These are phyloP conservation scores for Grapholita molesta DNA, from an alignment of 1,140 invertebrate genomes.

Conservation along the genomic window DNA sequence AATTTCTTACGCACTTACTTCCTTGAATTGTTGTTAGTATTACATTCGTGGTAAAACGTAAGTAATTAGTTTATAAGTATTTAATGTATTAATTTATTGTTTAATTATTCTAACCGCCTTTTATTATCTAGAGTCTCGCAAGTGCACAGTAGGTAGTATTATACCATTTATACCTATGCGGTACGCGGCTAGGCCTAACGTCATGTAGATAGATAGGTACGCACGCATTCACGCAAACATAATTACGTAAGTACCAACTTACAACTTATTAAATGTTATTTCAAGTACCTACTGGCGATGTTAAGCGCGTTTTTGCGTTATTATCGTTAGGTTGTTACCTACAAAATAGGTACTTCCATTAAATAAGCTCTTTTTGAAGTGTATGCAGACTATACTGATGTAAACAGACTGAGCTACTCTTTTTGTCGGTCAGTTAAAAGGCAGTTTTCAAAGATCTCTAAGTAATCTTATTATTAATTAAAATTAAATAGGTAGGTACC, in stretches of 20 bases:
- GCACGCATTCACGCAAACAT: too few relatives aligned
- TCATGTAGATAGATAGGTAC: neutral
- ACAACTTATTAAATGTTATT: too few relatives aligned
- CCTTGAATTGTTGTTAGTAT: neutral
- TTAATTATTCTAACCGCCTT: neutral
- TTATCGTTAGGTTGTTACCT: too few relatives aligned
- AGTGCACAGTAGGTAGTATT: neutral
- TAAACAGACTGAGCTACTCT: neutral
- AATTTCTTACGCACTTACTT: neutral
- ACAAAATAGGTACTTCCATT: too few relatives aligned
- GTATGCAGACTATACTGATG: neutral
- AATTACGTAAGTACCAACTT: too few relatives aligned
- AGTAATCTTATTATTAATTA: neutral
- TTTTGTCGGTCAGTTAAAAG: neutral
- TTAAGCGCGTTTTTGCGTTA: too few relatives aligned
- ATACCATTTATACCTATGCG: too few relatives aligned
- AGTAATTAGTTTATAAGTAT: neutral
- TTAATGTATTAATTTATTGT: neutral
- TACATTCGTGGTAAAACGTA: neutral
- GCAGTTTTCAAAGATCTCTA: neutral
- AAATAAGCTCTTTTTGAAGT: neutral
- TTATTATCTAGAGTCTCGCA: neutral
- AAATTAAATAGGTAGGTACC: neutral
- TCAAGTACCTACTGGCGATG: too few relatives aligned
- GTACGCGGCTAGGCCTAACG: neutral